phyloP scores from a whole-genome alignment of 2,797 vertebrate species.

The Acrossocheilus wenchowensis region DNA sequence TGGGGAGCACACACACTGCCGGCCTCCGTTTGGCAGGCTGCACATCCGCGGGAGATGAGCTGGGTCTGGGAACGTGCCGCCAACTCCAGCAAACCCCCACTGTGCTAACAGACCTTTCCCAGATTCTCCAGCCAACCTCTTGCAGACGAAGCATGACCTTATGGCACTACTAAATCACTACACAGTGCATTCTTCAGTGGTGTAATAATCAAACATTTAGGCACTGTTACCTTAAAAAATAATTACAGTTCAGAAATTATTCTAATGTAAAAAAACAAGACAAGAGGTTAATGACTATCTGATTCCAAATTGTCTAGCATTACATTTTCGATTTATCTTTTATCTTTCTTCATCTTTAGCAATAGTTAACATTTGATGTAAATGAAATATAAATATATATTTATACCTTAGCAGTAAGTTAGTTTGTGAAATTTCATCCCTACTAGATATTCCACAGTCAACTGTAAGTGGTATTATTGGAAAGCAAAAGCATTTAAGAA shows the following conservation, averaged over 20 bases:
- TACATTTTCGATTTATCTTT: neutral
- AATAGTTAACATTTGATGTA: neutral
- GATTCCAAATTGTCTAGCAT: neutral
- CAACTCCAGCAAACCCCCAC: constrained; percentile 76
- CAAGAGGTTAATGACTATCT: neutral
- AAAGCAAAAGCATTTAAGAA: neutral
- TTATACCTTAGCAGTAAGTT: neutral
- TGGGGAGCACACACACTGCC: constrained; percentile 71
- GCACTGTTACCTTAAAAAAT: constrained; percentile 2
- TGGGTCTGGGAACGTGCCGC: constrained; percentile 78
- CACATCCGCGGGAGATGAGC: constrained; percentile 76
- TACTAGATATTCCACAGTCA: neutral
- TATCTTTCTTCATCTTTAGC: neutral
- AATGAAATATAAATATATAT: neutral
- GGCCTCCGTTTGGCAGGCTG: constrained; percentile 78
- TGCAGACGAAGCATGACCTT: constrained; percentile 46
- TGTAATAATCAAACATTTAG: constrained; percentile 32
- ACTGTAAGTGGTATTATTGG: neutral
- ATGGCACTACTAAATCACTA: constrained; percentile 45
- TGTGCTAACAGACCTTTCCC: constrained; percentile 78
- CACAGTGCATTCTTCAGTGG: constrained; percentile 40
- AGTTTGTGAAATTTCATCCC: neutral
- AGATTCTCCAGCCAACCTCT: constrained; percentile 75
- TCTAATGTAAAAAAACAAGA: neutral
- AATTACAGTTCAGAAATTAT: neutral